Base-by-base conservation (phyloP, 2,888 invertebrate genomes). In the Arrhopalites spinosus region DNA sequence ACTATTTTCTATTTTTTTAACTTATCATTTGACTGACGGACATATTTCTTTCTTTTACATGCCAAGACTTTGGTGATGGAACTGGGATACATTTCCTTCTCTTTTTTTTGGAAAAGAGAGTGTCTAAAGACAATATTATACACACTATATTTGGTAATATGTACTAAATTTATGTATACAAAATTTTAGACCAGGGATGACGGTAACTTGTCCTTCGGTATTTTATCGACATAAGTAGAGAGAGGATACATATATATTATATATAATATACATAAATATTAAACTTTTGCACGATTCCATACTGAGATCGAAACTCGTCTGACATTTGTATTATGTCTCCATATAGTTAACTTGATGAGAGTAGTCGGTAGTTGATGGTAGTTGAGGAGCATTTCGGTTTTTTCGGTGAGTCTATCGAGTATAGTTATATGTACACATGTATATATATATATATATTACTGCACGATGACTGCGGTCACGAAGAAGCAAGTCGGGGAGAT, bases 291-390 rank as follows among this genome's bases (percentile, higher is more conserved):
- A 63, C 29, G 29, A 63, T 29, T 63, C 63, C 25, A 25, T 25
- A 17, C 50, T 5, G 63, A 63, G 63, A 63, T 63, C 63, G 63
- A 25, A n/a, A 63, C 30, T 63, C 63, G 20, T n/a, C 45, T 66
- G 66, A 66, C 66, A 66, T 66, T 66, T 66, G 45, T 59, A 15
- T 36, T 36, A 36, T 59, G 25, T 59, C 59, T 25, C 27, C 25
- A 15, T 59, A 13, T 25, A 20, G 20, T 27, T 59, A 27, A 1
- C 59, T 27, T 25, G 7, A 50, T n/a, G n/a, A 50, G 15, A 17
- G 3, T 3, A 50, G 3, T 11, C 50, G 2, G 15, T 50, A 15
- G 50, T 2, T 27, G 20, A 13, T 25, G 13, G 8, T 27, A 25
- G 27, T 59, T 25, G 25, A 27, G 25, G 36, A 36, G 36, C 36